These are phyloP conservation scores for Barbus barbus DNA, from an alignment of 2,113 vertebrate species.

Conservation along the genomic window DNA sequence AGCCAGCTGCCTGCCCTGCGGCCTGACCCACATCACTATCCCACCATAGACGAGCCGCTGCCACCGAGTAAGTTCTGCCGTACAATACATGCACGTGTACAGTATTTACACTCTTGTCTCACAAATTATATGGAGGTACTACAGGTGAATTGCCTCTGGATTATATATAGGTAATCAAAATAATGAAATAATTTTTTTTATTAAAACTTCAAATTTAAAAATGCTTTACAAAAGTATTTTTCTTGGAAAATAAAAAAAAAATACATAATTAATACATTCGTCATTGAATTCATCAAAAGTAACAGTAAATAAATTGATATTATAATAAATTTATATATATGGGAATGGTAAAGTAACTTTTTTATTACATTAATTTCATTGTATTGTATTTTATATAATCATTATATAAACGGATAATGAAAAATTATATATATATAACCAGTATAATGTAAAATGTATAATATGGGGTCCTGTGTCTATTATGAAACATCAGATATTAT, in stretches of 20 bases:
- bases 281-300: too few species aligned
- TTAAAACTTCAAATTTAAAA: too few species aligned
- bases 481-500: not conserved
- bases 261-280: too few species aligned
- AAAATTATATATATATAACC: not conserved
- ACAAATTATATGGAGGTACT: too few species aligned
- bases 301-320: too few species aligned
- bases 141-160: not conserved
- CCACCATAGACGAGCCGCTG: constrained; percentile 89
- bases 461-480: not conserved
- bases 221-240: too few species aligned
- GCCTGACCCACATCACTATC: constrained; percentile 87
- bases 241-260: too few species aligned
- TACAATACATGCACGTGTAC: not conserved
- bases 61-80: constrained; percentile 84
- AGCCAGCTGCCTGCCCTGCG: constrained; percentile 87
- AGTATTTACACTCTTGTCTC: too few species aligned
- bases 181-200: not conserved
- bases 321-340: too few species aligned
- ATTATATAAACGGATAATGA: not conserved
- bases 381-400: not conserved
- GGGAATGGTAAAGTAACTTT: not conserved
- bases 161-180: not conserved
- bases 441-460: not conserved
- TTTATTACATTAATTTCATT: not conserved